Evolutionary conservation across 2,888 invertebrate species (phyloP).

Genomic region (Drymonia ruficornis): DNA sequence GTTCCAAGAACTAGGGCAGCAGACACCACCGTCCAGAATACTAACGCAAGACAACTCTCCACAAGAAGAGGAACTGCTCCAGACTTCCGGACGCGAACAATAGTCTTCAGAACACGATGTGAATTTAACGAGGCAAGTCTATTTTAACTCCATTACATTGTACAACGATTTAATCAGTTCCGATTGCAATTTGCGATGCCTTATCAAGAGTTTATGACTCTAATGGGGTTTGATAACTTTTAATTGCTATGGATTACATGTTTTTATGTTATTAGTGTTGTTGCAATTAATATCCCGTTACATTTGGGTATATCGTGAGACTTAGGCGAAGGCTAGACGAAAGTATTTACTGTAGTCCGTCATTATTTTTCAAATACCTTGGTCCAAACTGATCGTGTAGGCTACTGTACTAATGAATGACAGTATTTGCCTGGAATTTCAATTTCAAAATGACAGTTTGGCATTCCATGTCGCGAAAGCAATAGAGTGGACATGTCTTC

Average conservation of each 20-base stretch:
- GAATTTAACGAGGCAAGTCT: conserved; percentile 30
- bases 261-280: no score
- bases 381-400: no score
- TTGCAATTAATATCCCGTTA: no score
- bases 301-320: no score
- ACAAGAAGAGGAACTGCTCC: conserved; percentile 41
- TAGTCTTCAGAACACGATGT: conserved; percentile 31
- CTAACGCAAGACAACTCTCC: conserved; percentile 31
- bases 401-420: no score
- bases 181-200: conserved; percentile 20
- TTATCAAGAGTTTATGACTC: conserved; percentile 28
- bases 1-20: conserved; percentile 45
- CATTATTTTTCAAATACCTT: no score
- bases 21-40: conserved; percentile 31
- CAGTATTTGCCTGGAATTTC: no score
- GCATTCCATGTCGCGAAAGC: no score
- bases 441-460: no score
- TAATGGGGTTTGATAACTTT: conserved; percentile 13
- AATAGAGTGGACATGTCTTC: no score
- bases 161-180: conserved; percentile 27
- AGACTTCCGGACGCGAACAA: conserved; percentile 53
- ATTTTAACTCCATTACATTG: conserved; percentile 28
- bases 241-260: neutral
- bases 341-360: no score
- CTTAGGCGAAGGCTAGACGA: no score